A percentile compares a stretch with the other conserved stretches of the same genome.
Conservation (phyloP, 2,888 invertebrate genomes). For the Ochlodes sylvanus region DNA sequence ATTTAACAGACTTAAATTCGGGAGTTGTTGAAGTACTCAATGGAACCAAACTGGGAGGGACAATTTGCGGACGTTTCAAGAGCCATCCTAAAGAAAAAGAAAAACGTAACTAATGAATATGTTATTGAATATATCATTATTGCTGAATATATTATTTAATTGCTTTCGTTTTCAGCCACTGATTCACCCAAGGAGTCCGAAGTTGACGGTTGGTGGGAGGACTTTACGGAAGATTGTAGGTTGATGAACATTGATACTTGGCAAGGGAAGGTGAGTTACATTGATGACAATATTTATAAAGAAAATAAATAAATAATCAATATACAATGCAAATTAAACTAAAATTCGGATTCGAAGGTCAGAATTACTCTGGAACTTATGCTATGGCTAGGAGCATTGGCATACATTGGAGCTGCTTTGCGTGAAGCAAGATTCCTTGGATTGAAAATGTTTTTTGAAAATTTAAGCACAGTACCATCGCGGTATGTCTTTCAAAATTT, state of each 20-base stretch:
- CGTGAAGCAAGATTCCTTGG: slow-evolving; percentile 96
- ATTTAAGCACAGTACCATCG: slow-evolving; percentile 89
- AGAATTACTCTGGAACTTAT: slow-evolving; percentile 91
- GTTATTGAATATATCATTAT: neutral
- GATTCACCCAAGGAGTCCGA: slow-evolving; percentile 74
- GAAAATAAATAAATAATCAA: neutral
- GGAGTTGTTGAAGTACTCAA: slow-evolving; percentile 72
- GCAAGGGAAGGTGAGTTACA: slow-evolving; percentile 79
- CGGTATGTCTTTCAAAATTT: slow-evolving; percentile 53
- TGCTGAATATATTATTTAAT: neutral
- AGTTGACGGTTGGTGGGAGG: slow-evolving; percentile 89
- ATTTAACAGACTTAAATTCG: slow-evolving; percentile 59
- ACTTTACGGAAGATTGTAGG: slow-evolving; percentile 88
- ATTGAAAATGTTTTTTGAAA: slow-evolving; percentile 96
- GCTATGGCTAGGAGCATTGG: slow-evolving; percentile 92
- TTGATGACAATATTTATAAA: neutral
- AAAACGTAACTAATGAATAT: slow-evolving; percentile 55
- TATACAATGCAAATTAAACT: neutral
- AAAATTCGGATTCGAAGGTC: slow-evolving; percentile 67
- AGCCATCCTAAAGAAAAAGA: slow-evolving; percentile 77
- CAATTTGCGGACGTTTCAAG: slow-evolving; percentile 70
- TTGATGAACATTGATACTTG: slow-evolving; percentile 87
- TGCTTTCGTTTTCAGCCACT: slow-evolving; percentile 50
- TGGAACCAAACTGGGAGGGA: slow-evolving; percentile 59
- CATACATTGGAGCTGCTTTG: slow-evolving; percentile 93